Evolutionary conservation across 2,888 invertebrate genomes (phyloP).

Genomic region (Oxytorus armatus): DNA sequence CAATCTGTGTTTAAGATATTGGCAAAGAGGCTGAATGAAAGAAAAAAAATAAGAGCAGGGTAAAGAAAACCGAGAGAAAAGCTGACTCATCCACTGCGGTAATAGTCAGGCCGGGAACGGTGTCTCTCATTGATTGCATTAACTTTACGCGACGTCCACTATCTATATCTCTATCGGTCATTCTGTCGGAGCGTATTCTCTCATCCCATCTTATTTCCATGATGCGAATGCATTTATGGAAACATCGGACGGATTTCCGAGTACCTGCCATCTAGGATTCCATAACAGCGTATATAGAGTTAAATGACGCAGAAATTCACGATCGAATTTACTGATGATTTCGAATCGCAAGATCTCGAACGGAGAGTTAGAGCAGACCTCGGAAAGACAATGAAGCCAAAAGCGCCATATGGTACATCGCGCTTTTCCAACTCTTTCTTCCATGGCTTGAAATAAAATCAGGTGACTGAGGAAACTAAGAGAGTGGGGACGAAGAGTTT

Average conservation of each 20-base stretch:
- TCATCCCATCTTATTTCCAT: conserved; percentile 38
- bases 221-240: conserved; percentile 36
- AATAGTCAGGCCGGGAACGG: conserved; percentile 35
- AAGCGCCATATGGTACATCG: background rate
- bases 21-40: conserved; percentile 1
- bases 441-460: background rate
- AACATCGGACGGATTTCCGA: conserved; percentile 15
- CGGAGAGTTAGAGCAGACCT: background rate
- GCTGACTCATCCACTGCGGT: conserved; percentile 15
- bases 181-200: conserved; percentile 33
- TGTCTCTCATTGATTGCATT: conserved; percentile 60
- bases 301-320: background rate
- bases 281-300: background rate
- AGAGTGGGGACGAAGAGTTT: background rate
- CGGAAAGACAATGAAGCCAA: background rate
- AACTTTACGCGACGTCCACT: conserved; percentile 56
- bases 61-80: conserved; percentile 9
- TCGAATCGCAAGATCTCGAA: background rate
- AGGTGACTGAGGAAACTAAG: background rate
- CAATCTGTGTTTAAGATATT: conserved; percentile 51
- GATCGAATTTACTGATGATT: conserved; percentile 7
- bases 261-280: background rate
- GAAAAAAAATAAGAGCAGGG: conserved; percentile 23
- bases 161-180: conserved; percentile 19
- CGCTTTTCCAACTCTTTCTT: background rate